Percentiles rank a stretch among this genome's conserved stretches.
Conservation (phyloP, 2,888 invertebrate species). For the Ctenicera cuprea region DNA sequence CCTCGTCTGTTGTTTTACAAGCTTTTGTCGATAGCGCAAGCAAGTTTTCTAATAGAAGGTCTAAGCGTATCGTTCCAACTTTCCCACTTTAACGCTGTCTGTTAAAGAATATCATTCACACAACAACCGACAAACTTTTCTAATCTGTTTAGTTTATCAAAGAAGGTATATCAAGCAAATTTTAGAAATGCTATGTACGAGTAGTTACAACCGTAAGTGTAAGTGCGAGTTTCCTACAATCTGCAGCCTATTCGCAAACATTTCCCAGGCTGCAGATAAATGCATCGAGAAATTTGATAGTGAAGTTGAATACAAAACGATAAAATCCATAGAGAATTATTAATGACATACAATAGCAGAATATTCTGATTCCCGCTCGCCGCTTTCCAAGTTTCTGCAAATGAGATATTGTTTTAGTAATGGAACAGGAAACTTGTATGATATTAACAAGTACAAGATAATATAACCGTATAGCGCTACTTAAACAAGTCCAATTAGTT, state of each 20-base stretch:
- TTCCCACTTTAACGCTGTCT: slow-evolving; percentile 28
- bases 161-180: background rate
- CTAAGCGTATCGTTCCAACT: slow-evolving; percentile 17
- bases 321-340: slow-evolving; percentile 4
- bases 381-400: no score
- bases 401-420: no score
- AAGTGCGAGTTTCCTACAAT: background rate
- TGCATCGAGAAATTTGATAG: background rate
- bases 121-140: slow-evolving; percentile 33
- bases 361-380: background rate
- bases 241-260: background rate
- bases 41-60: slow-evolving; percentile 24
- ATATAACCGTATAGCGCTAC: no score
- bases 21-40: background rate
- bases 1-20: slow-evolving; percentile 15
- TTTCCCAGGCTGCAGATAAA: background rate
- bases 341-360: background rate
- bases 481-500: no score
- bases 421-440: no score
- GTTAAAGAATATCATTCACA: slow-evolving; percentile 28
- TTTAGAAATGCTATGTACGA: background rate
- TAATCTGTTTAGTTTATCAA: slow-evolving; percentile 35
- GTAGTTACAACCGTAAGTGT: background rate
- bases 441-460: no score
- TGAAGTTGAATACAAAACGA: background rate